Percentiles rank a stretch among this genome's conserved stretches.
phyloP scores from a whole-genome alignment of 2,797 vertebrate species.

The Catostomus latipinnis region DNA sequence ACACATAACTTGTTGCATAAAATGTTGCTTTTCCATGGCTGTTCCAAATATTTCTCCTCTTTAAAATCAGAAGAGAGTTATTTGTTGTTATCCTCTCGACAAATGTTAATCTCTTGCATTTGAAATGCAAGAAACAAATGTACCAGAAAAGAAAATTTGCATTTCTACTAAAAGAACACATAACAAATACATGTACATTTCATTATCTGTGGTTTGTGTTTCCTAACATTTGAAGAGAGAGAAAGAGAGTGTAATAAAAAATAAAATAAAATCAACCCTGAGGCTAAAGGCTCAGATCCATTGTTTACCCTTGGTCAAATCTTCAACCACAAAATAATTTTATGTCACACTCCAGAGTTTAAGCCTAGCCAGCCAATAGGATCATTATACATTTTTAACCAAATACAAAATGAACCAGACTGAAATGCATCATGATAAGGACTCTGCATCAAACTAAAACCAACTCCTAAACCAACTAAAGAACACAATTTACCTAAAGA shows the following conservation, averaged over 20 bases:
- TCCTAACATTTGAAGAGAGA: slow-evolving; percentile 61
- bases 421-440: slow-evolving; percentile 50
- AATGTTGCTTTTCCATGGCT: too few species aligned
- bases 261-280: slow-evolving; percentile 21
- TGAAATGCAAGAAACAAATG: slow-evolving; percentile 85
- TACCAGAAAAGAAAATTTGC: slow-evolving; percentile 83
- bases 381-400: slow-evolving; percentile 49
- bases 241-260: slow-evolving; percentile 4
- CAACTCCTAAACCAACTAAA: slow-evolving; percentile 4
- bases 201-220: slow-evolving; percentile 66
- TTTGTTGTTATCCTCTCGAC: too few species aligned
- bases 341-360: slow-evolving; percentile 54
- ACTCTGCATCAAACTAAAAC: slow-evolving; percentile 31
- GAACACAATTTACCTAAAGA: slow-evolving; percentile 16
- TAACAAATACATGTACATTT: slow-evolving; percentile 79
- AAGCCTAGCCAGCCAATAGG: slow-evolving; percentile 47
- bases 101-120: slow-evolving; percentile 82
- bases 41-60: too few species aligned
- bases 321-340: slow-evolving; percentile 51
- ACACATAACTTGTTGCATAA: too few species aligned
- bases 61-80: too few species aligned
- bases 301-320: slow-evolving; percentile 50
- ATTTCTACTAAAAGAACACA: slow-evolving; percentile 76
- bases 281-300: slow-evolving; percentile 33
- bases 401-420: slow-evolving; percentile 49